Base-by-base conservation (phyloP, 2,888 invertebrate genomes). In the Erynnis tages region DNA sequence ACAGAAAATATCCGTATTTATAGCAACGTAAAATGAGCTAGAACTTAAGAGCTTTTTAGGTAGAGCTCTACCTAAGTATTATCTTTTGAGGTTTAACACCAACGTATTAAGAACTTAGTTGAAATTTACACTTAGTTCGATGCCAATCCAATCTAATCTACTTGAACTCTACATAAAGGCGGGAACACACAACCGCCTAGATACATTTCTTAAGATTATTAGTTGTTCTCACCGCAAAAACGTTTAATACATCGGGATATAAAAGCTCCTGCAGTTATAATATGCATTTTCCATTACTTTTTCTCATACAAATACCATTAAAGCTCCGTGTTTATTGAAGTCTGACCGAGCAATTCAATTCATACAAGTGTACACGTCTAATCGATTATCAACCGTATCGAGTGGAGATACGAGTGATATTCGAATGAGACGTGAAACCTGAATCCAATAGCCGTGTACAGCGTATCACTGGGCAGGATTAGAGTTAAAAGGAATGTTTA, bases 261-360 rank as follows among this genome's bases (percentile, higher is more conserved):
- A 19, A 47, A 34, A 27, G 34, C 41, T 41, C 34, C 41, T 34
- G 25, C 41, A 34, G 16, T 11, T 23, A 34, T 41, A 43, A 19
- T 49, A 49, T 49, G 41, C 27, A 34, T 17, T 43, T 49, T 49
- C 49, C 49, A 49, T 49, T 49, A 49, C 41, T 49, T 27, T 49
- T 49, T 49, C 49, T 34, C 49, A 49, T 49, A 49, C 41, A 49
- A 49, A 49, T 49, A 43, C 41, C 49, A 49, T 49, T 41, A 43
- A 49, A 34, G 10, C 41, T 38, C 10, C 41, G 49, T 49, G 49
- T 49, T 41, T 43, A 49, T 49, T 49, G 34, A 49, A 49, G 48
- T 49, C 32, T 49, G 41, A 49, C 49, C 41, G 49, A 41, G 49
- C 49, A 49, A 49, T 49, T 48, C 47, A 30, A 48, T 38, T 49